phyloP scores from a whole-genome alignment of 2,113 vertebrate genomes.

The Chloroceryle aenea region DNA sequence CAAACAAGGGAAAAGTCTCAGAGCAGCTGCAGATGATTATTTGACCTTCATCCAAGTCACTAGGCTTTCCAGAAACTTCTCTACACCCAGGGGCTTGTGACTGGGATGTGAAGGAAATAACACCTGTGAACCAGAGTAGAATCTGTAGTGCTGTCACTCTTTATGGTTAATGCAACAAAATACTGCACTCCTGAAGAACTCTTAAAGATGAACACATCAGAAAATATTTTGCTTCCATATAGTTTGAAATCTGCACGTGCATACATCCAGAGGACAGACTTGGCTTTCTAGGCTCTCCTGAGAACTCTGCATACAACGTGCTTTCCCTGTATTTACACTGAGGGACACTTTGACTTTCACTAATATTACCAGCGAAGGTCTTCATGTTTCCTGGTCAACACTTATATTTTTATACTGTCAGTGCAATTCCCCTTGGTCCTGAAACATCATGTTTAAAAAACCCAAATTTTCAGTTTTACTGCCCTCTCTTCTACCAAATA shows the following conservation, averaged over 20 bases:
- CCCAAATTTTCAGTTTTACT: background rate
- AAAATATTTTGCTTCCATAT: background rate
- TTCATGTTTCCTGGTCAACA: background rate
- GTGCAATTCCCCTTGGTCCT: background rate
- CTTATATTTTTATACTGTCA: background rate
- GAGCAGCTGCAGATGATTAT: background rate
- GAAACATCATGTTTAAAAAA: background rate
- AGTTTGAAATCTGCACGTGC: background rate
- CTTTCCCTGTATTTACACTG: background rate
- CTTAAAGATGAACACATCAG: background rate
- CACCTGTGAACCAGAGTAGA: background rate
- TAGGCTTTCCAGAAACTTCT: background rate
- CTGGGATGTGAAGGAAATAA: background rate
- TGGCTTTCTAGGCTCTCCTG: background rate
- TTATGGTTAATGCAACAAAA: background rate
- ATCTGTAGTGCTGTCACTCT: background rate
- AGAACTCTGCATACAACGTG: background rate
- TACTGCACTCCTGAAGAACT: accelerated
- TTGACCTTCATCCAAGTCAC: background rate
- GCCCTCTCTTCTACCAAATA: background rate
- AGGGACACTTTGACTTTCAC: background rate
- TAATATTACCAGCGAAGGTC: background rate
- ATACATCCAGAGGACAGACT: background rate
- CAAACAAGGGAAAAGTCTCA: background rate
- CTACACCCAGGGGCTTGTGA: background rate